Percentiles rank a stretch among this genome's conserved stretches.
These are phyloP conservation scores for Crotalus helleri DNA, from an alignment of 2,113 vertebrate genomes.

Conservation along the genomic window DNA sequence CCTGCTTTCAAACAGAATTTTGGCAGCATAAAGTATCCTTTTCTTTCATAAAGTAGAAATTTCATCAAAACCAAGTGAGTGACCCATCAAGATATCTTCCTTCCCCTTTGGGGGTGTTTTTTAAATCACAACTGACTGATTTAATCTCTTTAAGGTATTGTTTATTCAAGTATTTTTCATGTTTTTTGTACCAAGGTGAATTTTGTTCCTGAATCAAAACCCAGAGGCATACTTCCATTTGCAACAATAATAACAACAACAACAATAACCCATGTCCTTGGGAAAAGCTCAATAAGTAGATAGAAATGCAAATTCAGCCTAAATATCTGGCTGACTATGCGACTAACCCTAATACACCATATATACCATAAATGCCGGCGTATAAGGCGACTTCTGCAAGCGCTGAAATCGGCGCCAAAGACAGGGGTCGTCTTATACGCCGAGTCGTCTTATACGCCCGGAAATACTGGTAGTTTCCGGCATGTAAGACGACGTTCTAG, in stretches of 20 bases:
- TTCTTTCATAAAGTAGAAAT: conserved; percentile 5
- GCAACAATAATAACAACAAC: not conserved
- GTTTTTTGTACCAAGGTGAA: not conserved
- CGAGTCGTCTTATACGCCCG: no score
- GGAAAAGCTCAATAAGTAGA: not conserved
- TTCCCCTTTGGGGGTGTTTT: not conserved
- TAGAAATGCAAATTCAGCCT: not conserved
- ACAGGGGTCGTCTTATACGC: no score
- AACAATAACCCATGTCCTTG: not conserved
- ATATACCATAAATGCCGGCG: no score
- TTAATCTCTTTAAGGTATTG: conserved; percentile 7
- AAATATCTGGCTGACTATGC: not conserved
- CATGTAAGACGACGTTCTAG: no score
- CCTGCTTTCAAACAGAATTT: not conserved
- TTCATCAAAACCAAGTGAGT: not conserved
- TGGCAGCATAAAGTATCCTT: not conserved
- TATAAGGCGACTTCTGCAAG: no score
- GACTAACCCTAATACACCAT: no score
- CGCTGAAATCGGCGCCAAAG: no score
- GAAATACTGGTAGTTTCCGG: no score
- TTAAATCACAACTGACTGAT: conserved; percentile 14
- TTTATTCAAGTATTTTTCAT: not conserved
- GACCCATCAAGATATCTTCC: not conserved
- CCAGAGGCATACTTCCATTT: not conserved
- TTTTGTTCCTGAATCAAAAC: not conserved